Evolutionary conservation across 2,797 vertebrate genomes (phyloP).

Genomic region (Glyptemys insculpta): DNA sequence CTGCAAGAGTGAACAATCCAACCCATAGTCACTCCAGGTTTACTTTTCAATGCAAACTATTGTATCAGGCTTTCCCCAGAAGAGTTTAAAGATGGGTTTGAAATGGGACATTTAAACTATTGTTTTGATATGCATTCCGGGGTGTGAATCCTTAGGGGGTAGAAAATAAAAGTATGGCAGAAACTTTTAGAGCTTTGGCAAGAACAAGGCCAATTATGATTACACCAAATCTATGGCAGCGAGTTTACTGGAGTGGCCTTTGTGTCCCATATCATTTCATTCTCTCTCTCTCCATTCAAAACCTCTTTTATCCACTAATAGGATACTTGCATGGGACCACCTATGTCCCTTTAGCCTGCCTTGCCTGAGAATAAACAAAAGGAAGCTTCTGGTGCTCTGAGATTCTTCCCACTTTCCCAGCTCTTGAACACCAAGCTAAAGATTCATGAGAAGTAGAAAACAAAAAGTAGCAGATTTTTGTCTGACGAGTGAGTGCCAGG

Average conservation of each 20-base stretch:
- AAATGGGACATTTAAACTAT: background rate
- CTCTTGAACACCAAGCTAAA: background rate
- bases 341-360: background rate
- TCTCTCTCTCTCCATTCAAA: background rate
- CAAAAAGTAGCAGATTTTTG: background rate
- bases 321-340: background rate
- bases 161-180: rapidly evolving
- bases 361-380: background rate
- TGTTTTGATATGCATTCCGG: background rate
- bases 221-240: rapidly evolving
- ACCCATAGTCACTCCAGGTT: background rate
- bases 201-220: background rate
- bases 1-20: background rate
- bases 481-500: background rate
- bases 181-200: rapidly evolving
- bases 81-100: background rate
- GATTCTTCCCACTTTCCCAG: background rate
- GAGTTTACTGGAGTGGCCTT: background rate
- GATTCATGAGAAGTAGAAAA: background rate
- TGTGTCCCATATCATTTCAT: background rate
- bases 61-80: rapidly evolving
- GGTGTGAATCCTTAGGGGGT: background rate
- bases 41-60: background rate
- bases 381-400: background rate
- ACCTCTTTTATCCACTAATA: background rate